Percentiles rank a stretch among this genome's conserved stretches.
These are phyloP conservation scores for Drosophila bifasciata DNA, from an alignment of 1,140 invertebrate genomes.

Conservation along the genomic window DNA sequence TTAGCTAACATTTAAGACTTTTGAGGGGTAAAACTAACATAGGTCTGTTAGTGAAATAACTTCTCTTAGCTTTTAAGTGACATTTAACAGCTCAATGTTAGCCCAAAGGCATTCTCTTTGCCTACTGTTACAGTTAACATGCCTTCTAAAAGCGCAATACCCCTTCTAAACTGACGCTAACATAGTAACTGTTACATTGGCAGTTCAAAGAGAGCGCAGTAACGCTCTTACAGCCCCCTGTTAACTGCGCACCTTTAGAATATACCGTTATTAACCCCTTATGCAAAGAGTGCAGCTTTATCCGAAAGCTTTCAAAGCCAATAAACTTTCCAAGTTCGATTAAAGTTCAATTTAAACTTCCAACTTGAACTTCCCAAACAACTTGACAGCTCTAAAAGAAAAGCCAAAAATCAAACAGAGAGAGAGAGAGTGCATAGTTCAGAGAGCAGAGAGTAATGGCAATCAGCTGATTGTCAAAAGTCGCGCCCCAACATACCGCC, in stretches of 20 bases:
- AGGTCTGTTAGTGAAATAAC: too few relatives aligned
- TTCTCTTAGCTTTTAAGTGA: too few relatives aligned
- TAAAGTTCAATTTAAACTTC: slow-evolving; percentile 1
- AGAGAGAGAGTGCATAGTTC: slow-evolving; percentile 8
- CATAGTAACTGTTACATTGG: too few relatives aligned
- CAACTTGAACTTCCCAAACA: too few relatives aligned
- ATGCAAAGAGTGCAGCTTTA: background rate
- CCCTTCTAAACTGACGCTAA: too few relatives aligned
- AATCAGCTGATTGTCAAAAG: slow-evolving; percentile 69
- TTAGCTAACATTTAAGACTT: too few relatives aligned
- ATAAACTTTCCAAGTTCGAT: slow-evolving; percentile 8
- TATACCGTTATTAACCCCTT: slow-evolving; percentile 59
- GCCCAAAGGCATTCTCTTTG: too few relatives aligned
- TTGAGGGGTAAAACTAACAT: too few relatives aligned
- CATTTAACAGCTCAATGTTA: too few relatives aligned
- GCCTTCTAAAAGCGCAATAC: too few relatives aligned
- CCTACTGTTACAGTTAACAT: too few relatives aligned
- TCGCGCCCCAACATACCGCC: slow-evolving; percentile 5
- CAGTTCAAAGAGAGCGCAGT: background rate
- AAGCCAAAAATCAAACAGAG: too few relatives aligned
- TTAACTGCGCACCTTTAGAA: slow-evolving; percentile 18
- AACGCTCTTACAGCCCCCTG: background rate
- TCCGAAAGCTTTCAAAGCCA: slow-evolving; percentile 1
- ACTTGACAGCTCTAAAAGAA: slow-evolving; percentile 31
- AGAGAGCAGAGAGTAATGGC: slow-evolving; percentile 6